A percentile compares a stretch with the other conserved stretches of the same genome.
phyloP scores from a whole-genome alignment of 2,797 vertebrate species.

The Siniperca obscura region DNA sequence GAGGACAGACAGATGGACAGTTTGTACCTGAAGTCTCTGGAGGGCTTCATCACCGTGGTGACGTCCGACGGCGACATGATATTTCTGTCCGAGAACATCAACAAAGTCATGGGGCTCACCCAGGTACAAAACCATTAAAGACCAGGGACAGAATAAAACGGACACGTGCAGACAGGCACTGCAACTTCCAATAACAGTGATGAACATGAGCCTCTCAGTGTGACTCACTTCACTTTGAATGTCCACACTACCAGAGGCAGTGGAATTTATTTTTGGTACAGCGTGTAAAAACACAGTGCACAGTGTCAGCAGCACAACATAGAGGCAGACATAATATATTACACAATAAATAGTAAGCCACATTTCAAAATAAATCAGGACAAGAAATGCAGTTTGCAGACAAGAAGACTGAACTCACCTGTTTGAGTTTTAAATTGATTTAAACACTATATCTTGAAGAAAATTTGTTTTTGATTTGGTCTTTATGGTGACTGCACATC shows the following conservation, averaged over 20 bases:
- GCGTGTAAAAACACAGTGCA: neutral
- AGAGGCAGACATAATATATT: neutral
- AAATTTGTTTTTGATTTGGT: neutral
- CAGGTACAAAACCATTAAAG: conserved; percentile 85
- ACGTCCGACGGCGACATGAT: conserved; percentile 98
- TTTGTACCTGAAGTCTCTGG: conserved; percentile 95
- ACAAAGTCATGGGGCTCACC: conserved; percentile 97
- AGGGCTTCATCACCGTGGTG: conserved; percentile 96
- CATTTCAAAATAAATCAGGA: neutral
- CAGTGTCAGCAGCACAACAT: neutral
- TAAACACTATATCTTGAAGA: neutral
- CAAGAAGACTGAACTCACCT: neutral
- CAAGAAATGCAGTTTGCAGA: neutral
- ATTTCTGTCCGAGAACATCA: conserved; percentile 98
- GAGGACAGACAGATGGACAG: conserved; percentile 92
- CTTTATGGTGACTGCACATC: neutral
- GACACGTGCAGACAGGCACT: neutral
- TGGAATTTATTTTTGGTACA: neutral
- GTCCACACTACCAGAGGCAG: neutral
- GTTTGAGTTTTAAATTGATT: neutral
- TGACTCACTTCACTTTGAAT: neutral
- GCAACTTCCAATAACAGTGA: neutral
- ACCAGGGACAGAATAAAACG: neutral
- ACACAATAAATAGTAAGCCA: neutral
- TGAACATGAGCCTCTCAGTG: neutral